Conservation (phyloP, 2,888 invertebrate genomes). For the Epinotia ramella region DNA sequence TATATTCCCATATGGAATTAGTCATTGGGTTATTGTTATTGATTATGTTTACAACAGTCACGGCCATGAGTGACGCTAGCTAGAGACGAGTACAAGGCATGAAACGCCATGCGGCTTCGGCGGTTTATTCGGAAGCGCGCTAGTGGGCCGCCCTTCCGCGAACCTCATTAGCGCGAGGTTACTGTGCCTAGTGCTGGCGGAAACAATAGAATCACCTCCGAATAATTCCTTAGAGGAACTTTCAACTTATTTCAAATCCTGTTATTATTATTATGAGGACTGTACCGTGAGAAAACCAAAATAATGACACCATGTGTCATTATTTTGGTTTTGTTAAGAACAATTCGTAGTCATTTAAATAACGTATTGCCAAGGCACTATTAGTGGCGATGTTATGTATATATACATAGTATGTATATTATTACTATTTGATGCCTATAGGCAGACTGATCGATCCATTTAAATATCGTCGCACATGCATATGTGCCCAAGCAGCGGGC, state of each 20-base stretch:
- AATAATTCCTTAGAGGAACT: constrained; percentile 31
- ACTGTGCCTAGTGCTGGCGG: background rate
- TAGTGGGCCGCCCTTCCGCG: constrained; percentile 28
- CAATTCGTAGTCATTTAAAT: background rate
- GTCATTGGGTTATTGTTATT: background rate
- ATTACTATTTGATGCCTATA: no score
- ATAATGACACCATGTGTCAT: constrained; percentile 12
- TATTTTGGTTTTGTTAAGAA: background rate
- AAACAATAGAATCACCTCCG: constrained; percentile 25
- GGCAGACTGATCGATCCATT: no score
- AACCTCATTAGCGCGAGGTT: constrained; percentile 32
- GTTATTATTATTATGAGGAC: constrained; percentile 3
- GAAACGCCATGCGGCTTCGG: background rate
- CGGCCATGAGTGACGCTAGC: background rate
- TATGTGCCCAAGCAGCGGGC: no score
- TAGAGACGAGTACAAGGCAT: background rate
- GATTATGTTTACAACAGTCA: background rate
- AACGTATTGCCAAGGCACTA: no score
- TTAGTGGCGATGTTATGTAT: no score
- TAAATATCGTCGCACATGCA: no score
- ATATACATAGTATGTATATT: no score
- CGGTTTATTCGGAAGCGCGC: background rate
- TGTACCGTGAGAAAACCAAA: constrained; percentile 28
- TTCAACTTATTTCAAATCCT: constrained; percentile 31
- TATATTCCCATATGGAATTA: background rate